phyloP scores from a whole-genome alignment of 2,888 invertebrate species.

The Sericinus montela region DNA sequence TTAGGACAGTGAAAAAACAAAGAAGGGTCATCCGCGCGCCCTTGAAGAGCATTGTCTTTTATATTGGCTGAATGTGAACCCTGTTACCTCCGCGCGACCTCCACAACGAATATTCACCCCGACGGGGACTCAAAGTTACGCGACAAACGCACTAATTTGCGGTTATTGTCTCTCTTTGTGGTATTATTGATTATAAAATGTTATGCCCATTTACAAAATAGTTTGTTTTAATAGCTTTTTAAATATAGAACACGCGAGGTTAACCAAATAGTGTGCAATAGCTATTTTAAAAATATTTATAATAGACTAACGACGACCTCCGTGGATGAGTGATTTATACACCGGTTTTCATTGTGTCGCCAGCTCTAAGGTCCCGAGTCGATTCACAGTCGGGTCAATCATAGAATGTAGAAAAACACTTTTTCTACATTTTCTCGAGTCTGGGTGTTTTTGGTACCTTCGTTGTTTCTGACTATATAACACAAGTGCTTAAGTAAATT shows the following conservation, averaged over 20 bases:
- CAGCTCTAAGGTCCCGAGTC: too few relatives aligned
- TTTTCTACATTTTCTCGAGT: too few relatives aligned
- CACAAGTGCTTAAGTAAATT: too few relatives aligned
- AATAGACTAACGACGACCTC: too few relatives aligned
- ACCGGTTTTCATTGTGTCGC: too few relatives aligned
- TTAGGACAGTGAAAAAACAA: constrained; percentile 20
- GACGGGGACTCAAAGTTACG: neutral
- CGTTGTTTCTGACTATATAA: too few relatives aligned
- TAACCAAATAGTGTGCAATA: too few relatives aligned
- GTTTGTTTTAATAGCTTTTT: neutral
- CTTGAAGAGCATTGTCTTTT: constrained; percentile 27
- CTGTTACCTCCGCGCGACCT: constrained; percentile 10
- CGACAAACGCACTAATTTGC: neutral
- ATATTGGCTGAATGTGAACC: constrained; percentile 20
- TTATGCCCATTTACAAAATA: neutral
- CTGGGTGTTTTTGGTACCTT: too few relatives aligned
- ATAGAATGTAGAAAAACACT: too few relatives aligned
- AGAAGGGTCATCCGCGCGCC: constrained; percentile 24
- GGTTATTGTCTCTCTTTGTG: constrained; percentile 5
- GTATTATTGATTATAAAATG: neutral
- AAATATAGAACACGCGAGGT: neutral
- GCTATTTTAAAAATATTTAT: too few relatives aligned
- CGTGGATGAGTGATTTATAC: too few relatives aligned
- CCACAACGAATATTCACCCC: constrained; percentile 25
- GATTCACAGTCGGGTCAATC: too few relatives aligned